Base-by-base conservation (phyloP, 2,888 invertebrate species). In the Eilema griseolum region DNA sequence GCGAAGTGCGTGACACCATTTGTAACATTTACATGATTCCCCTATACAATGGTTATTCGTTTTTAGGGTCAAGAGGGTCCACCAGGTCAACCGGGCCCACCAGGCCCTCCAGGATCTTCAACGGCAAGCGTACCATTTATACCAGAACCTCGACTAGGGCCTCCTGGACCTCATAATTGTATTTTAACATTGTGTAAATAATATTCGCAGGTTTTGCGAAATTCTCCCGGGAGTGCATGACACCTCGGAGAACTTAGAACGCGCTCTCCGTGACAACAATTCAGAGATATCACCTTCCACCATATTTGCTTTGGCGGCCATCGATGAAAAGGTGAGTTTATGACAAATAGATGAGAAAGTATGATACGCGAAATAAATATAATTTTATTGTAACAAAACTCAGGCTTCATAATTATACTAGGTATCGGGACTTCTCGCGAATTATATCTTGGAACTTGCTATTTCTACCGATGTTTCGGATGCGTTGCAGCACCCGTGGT, bases 281-380 rank as follows among this genome's bases (percentile, higher is more conserved):
- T 81, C 96, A 0, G 99, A 99, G 94, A 96, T 99, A 64, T 98
- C 99, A 0, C 99, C 99, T 0, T 99, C 99, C 10, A 98, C 98
- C 4, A 96, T 99, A 80, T 99, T 99, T 91, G 99, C 99, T 5
- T 97, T 99, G 77, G 99, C 99, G 5, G 96, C 98, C 64, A 97
- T 99, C 83, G 96, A 97, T 11, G 99, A 98, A 93, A 97, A 97
- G 74, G 98, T 98, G 92, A 33, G 31, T 33, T 33, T 33, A 8
- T 33, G 31, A 33, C 31, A 33, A 28, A 28, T 33, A 33, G 4
- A 7, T 8, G 7, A 33, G 8, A 8, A 33, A 33, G 31, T 33
- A 33, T 7, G n/a, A n/a, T n/a, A n/a, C n/a, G n/a, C n/a, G n/a
- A n/a, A n/a, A n/a, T n/a, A n/a, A n/a, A n/a, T n/a, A n/a, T n/a